Evolutionary conservation across 2,888 invertebrate species (phyloP), one percentile per base, ranked within the genome.

Genomic region (Cyclophora punctaria): DNA sequence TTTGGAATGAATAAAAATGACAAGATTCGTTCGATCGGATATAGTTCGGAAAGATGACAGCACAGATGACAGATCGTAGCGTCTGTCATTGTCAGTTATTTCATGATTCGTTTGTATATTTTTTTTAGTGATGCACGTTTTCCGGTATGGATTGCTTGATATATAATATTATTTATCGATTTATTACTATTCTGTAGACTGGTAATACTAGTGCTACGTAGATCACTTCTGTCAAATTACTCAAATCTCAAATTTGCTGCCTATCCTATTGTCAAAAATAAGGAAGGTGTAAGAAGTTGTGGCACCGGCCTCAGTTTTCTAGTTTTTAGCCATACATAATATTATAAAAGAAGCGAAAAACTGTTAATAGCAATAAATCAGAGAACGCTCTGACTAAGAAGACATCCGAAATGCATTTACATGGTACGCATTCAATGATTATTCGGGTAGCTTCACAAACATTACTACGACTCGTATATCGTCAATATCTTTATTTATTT

Each of bases 201-300:
- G 51, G 71, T 64, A 75, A 69, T 64, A 65, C 48, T 58, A 34
- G 37, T 73, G 78, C 80, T 70, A 83, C 83, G 84, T 84, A 75
- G 80, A 73, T 72, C 59, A 60, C 69, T 77, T 67, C 64, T 74
- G 80, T 81, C 82, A 79, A 75, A 66, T 46, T 20, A 20, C 20
- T 20, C 20, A 20, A 20, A 20, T 20, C 20, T 20, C 20, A 20
- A 20, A 20, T 20, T 20, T 20, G 20, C 20, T 20, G 20, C 20
- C 20, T 20, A 50, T 52, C 57, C 56, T 62, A 5, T 20, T 69
- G 63, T 66, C 62, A 69, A 64, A 53, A 50, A 52, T 47, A n/a
- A 20, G 20, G 6, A n/a, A 20, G 20, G 6, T 34, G 44, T 44
- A 33, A 7, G 44, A 20, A 34, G 6, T 44, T 44, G 44, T 20